These are phyloP conservation scores for Cladopsammia gracilis DNA, from an alignment of 64 coral and sea anemone species.

Conservation along the genomic window DNA sequence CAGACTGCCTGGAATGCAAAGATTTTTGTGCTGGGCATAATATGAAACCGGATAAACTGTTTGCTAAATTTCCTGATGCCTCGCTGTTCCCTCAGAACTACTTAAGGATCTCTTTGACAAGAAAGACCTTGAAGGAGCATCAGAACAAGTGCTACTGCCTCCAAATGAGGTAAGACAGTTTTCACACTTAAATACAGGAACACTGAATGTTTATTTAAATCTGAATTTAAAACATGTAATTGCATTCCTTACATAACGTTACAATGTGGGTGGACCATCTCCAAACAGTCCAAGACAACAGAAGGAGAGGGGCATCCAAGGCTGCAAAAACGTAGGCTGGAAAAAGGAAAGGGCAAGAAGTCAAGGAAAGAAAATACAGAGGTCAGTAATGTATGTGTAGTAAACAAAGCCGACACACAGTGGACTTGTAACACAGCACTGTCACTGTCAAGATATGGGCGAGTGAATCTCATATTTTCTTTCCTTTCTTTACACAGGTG, in stretches of 20 bases:
- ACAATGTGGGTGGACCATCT: constrained; percentile 11
- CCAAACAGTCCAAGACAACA: constrained; percentile 21
- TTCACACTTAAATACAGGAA: constrained; percentile 12
- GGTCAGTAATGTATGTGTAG: background rate
- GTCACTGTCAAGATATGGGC: too few relatives aligned
- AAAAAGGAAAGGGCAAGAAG: background rate
- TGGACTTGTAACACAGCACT: too few relatives aligned
- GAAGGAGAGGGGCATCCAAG: constrained; percentile 39
- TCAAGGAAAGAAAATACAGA: background rate
- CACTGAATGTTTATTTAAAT: background rate
- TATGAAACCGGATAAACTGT: constrained; percentile 43
- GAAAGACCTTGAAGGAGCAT: constrained; percentile 4
- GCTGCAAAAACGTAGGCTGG: background rate
- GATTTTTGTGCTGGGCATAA: constrained; percentile 59
- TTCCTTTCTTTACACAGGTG: too few relatives aligned
- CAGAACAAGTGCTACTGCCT: constrained; percentile 7
- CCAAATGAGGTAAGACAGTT: background rate
- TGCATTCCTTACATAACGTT: too few relatives aligned
- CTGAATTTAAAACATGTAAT: too few relatives aligned
- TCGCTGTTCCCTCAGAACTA: background rate
- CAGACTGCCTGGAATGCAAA: constrained; percentile 43
- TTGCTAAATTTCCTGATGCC: constrained; percentile 25
- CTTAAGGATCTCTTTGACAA: constrained; percentile 9
- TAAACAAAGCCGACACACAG: too few relatives aligned
- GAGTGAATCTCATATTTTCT: too few relatives aligned